Evolutionary conservation across 2,113 vertebrate species (phyloP).

Genomic region (Apteryx owenii): DNA sequence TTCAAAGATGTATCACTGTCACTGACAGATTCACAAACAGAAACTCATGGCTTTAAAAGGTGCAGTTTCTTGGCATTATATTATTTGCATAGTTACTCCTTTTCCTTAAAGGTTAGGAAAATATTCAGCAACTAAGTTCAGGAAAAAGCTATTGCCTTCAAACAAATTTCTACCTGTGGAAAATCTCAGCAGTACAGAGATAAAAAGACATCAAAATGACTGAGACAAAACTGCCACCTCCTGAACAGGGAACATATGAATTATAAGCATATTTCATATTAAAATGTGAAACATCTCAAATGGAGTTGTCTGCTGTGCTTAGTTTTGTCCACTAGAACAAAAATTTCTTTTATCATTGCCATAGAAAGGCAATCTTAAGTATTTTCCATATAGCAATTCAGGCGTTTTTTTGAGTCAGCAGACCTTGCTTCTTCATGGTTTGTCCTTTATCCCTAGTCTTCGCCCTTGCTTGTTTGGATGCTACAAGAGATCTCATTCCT

Average conservation of each 20-base stretch:
- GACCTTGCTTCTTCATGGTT: neutral
- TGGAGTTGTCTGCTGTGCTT: neutral
- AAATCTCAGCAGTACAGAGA: neutral
- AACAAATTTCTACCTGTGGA: neutral
- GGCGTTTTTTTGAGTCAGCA: neutral
- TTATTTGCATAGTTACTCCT: slow-evolving; percentile 57
- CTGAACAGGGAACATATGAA: neutral
- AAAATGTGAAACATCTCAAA: neutral
- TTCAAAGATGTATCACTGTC: neutral
- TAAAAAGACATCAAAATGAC: neutral
- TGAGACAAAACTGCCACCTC: neutral
- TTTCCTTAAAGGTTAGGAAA: neutral
- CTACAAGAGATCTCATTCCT: neutral
- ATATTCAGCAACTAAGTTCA: neutral
- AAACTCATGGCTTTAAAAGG: neutral
- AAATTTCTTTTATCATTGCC: neutral
- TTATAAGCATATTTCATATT: neutral
- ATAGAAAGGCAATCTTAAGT: neutral
- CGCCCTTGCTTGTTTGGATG: neutral
- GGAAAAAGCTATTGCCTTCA: neutral
- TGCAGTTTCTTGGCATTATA: neutral
- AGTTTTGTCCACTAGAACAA: neutral
- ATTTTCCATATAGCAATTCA: neutral
- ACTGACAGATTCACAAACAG: neutral
- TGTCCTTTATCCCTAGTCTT: neutral